Percentiles rank a stretch among this genome's conserved stretches.
These are phyloP conservation scores for Alcedo atthis DNA, from an alignment of 2,797 vertebrate species.

Conservation along the genomic window DNA sequence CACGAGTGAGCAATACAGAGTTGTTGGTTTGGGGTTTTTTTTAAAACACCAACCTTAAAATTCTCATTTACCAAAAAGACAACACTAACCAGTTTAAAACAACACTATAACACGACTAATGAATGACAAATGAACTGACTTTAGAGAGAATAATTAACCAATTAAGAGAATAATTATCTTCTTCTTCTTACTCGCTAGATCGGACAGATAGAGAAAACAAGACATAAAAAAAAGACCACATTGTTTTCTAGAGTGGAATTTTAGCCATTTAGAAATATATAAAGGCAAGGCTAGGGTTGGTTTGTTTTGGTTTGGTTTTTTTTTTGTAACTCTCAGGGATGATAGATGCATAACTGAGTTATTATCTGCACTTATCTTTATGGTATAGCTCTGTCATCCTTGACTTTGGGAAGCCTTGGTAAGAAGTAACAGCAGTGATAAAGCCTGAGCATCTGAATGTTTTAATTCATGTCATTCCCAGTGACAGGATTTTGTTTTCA, in stretches of 20 bases:
- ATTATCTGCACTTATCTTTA: background rate
- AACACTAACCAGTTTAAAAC: background rate
- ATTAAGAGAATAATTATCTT: background rate
- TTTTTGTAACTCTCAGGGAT: background rate
- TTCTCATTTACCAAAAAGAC: background rate
- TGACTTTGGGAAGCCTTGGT: background rate
- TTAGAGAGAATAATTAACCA: background rate
- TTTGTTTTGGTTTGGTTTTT: no score
- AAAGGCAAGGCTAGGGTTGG: background rate
- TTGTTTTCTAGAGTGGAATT: background rate
- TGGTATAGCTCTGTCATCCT: background rate
- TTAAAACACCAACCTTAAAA: background rate
- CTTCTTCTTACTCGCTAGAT: background rate
- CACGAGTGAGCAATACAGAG: background rate
- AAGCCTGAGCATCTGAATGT: background rate
- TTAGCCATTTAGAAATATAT: background rate
- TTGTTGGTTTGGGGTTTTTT: background rate
- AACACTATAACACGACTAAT: background rate
- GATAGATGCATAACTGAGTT: background rate
- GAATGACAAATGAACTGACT: background rate
- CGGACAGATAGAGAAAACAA: background rate
- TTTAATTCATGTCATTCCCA: background rate
- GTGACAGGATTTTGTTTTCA: slow-evolving; percentile 28
- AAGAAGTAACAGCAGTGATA: background rate
- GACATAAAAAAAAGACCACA: background rate